phyloP scores from a whole-genome alignment of 1,140 invertebrate genomes.

The Protaetia brevitarsis region DNA sequence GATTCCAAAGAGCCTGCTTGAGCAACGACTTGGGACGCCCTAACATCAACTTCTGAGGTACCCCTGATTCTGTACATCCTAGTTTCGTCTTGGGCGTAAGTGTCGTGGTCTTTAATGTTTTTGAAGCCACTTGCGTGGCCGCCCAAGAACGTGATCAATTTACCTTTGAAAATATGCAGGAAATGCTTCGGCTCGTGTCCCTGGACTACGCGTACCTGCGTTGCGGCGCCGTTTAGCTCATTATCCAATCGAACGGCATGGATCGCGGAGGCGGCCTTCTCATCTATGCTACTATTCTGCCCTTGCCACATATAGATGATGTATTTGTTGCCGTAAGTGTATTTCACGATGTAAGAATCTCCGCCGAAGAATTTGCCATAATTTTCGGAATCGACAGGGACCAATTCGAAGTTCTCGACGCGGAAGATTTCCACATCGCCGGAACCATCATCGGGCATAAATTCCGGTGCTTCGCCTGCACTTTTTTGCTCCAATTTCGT shows the following conservation, averaged over 20 bases:
- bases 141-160: conserved; percentile 61
- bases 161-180: conserved; percentile 73
- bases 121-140: conserved; percentile 60
- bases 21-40: conserved; percentile 63
- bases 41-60: conserved; percentile 58
- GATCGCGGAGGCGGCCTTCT: conserved; percentile 62
- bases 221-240: conserved; percentile 56
- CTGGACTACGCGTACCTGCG: conserved; percentile 69
- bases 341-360: conserved; percentile 75
- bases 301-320: conserved; percentile 78
- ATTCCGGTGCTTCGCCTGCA: conserved; percentile 59
- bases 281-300: conserved; percentile 57
- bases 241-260: conserved; percentile 62
- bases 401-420: conserved; percentile 59
- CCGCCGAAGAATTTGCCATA: conserved; percentile 71
- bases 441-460: conserved; percentile 70
- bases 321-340: conserved; percentile 58
- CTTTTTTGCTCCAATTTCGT: conserved; percentile 42
- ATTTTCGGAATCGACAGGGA: conserved; percentile 54
- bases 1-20: conserved; percentile 61
- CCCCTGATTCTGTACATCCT: conserved; percentile 66
- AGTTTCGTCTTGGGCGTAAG: conserved; percentile 59
- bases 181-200: conserved; percentile 74
- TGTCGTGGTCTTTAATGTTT: conserved; percentile 57
- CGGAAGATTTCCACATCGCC: conserved; percentile 55